A percentile compares a stretch with the other conserved stretches of the same genome.
phyloP scores from a whole-genome alignment of 2,888 invertebrate species.

The Adela reaumurella region DNA sequence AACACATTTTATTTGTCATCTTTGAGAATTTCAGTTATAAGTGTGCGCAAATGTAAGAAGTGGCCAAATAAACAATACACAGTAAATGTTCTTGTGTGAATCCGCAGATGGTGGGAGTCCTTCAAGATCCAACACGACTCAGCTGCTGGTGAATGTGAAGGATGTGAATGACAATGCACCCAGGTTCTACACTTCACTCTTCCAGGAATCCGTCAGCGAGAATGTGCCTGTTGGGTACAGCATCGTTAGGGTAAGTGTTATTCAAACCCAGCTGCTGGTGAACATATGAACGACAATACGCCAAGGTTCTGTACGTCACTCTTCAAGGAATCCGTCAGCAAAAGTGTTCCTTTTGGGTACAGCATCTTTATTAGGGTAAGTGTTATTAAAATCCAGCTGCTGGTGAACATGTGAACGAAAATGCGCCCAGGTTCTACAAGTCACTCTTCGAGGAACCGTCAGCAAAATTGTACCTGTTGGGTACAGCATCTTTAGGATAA shows the following conservation, averaged over 20 bases:
- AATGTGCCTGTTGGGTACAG: conserved; percentile 86
- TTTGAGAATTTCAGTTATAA: no score
- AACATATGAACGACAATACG: conserved; percentile 64
- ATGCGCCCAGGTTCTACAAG: no score
- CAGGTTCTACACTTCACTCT: conserved; percentile 85
- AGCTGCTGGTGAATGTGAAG: conserved; percentile 84
- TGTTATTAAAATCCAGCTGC: no score
- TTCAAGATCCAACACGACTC: conserved; percentile 90
- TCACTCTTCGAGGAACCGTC: no score
- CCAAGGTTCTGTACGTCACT: conserved; percentile 89
- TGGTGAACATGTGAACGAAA: no score
- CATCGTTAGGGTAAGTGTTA: conserved; percentile 68
- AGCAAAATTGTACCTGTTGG: no score
- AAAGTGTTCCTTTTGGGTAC: conserved; percentile 84
- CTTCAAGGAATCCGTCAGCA: conserved; percentile 90
- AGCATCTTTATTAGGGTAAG: no score
- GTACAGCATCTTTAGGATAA: no score
- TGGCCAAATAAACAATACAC: no score
- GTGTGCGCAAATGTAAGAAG: no score
- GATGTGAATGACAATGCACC: conserved; percentile 96
- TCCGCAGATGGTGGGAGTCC: conserved; percentile 87
- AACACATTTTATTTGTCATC: no score
- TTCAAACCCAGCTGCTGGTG: background rate
- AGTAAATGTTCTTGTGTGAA: no score
- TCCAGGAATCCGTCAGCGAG: conserved; percentile 92